phyloP scores from a whole-genome alignment of 2,113 vertebrate genomes.

The Bungarus multicinctus region DNA sequence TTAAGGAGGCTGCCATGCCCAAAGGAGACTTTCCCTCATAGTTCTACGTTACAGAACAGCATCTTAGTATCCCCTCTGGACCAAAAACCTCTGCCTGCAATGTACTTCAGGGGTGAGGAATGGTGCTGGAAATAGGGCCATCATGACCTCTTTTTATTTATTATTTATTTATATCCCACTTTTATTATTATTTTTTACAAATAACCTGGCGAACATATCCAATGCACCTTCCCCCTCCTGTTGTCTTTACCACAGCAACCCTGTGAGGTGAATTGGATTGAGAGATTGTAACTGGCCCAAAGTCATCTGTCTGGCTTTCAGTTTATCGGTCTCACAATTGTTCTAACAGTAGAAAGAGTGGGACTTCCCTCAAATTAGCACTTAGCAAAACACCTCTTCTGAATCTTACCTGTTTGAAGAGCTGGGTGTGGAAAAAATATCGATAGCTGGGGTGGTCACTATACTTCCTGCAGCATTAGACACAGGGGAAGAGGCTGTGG shows the following conservation, averaged over 20 bases:
- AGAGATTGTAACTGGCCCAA: not conserved
- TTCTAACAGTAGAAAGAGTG: not conserved
- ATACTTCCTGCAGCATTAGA: slow-evolving; percentile 89
- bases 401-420: slow-evolving; percentile 85
- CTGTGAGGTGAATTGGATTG: too few species aligned
- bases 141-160: not conserved
- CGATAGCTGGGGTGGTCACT: slow-evolving; percentile 90
- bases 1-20: not conserved
- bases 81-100: not conserved
- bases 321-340: not conserved
- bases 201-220: too few species aligned
- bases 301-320: not conserved
- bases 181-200: too few species aligned
- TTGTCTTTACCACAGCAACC: too few species aligned
- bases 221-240: not conserved
- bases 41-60: not conserved
- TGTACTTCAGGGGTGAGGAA: too few species aligned
- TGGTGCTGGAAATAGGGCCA: not conserved
- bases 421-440: slow-evolving; percentile 94
- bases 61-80: not conserved
- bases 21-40: not conserved
- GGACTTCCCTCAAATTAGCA: not conserved
- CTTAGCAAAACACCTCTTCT: not conserved
- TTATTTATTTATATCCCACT: not conserved
- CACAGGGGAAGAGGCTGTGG: slow-evolving; percentile 92